Percentiles rank a stretch among this genome's conserved stretches.
phyloP scores from a whole-genome alignment of 2,113 vertebrate species.

The Saguinus midas region DNA sequence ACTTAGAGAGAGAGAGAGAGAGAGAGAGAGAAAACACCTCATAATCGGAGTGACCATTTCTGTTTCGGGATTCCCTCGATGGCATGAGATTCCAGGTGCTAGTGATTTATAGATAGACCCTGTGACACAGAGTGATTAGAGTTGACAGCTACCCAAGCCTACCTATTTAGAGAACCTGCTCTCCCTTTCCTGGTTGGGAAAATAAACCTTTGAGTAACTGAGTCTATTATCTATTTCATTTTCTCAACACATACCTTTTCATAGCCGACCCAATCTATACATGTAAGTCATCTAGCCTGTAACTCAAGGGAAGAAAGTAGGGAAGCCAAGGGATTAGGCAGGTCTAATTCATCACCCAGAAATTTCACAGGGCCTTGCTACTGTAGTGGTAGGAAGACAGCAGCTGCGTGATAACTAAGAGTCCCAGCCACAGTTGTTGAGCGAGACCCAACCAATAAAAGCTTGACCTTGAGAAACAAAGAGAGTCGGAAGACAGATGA shows the following conservation, averaged over 20 bases:
- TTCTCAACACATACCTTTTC: constrained; percentile 47
- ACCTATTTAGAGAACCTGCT: constrained; percentile 45
- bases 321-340: constrained; percentile 69
- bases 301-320: constrained; percentile 70
- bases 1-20: neutral
- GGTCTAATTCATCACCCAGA: constrained; percentile 64
- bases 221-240: constrained; percentile 64
- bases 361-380: constrained; percentile 43
- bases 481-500: constrained; percentile 54
- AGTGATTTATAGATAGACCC: neutral
- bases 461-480: constrained; percentile 64
- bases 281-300: constrained; percentile 62
- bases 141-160: neutral
- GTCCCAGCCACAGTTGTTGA: neutral
- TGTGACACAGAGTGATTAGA: constrained; percentile 9
- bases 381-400: neutral
- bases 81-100: neutral
- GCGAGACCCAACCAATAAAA: constrained; percentile 33
- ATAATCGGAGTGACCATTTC: neutral
- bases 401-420: constrained; percentile 40
- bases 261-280: constrained; percentile 63
- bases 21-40: neutral
- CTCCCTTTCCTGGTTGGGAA: neutral
- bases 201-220: constrained; percentile 60
- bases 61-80: neutral